These are phyloP conservation scores for Onthophagus sagittarius DNA, from an alignment of 2,888 invertebrate genomes.

Conservation along the genomic window DNA sequence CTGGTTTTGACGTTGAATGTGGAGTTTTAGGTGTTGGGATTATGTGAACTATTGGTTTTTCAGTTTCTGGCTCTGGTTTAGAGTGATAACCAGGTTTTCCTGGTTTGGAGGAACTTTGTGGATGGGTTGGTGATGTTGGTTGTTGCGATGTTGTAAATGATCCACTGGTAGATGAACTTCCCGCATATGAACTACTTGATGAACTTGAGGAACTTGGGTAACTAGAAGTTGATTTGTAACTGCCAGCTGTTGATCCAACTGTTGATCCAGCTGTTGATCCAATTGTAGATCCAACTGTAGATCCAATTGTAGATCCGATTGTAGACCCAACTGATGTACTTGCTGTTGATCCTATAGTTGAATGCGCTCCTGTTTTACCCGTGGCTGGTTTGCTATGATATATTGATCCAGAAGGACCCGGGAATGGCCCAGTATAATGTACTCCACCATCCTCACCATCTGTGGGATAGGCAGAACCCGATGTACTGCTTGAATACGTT, in stretches of 20 bases:
- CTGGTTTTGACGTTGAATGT: neutral
- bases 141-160: neutral
- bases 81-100: neutral
- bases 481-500: neutral
- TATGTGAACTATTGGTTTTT: slow-evolving; percentile 3
- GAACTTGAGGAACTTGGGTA: neutral
- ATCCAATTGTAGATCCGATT: neutral
- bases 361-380: neutral
- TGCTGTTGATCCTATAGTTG: neutral
- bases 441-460: neutral
- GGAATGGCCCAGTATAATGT: slow-evolving; percentile 17
- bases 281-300: slow-evolving; percentile 1
- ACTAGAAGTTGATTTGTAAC: neutral
- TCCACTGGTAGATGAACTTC: neutral
- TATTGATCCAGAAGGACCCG: slow-evolving; percentile 14
- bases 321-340: neutral
- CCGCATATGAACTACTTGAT: neutral
- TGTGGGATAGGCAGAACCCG: neutral
- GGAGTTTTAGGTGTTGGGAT: neutral
- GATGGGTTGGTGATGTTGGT: neutral
- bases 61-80: neutral
- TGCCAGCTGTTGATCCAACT: neutral
- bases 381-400: slow-evolving; percentile 1
- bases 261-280: neutral
- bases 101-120: neutral